These are phyloP conservation scores for Omphaloscelis lunosa DNA, from an alignment of 2,888 invertebrate genomes.

Conservation along the genomic window DNA sequence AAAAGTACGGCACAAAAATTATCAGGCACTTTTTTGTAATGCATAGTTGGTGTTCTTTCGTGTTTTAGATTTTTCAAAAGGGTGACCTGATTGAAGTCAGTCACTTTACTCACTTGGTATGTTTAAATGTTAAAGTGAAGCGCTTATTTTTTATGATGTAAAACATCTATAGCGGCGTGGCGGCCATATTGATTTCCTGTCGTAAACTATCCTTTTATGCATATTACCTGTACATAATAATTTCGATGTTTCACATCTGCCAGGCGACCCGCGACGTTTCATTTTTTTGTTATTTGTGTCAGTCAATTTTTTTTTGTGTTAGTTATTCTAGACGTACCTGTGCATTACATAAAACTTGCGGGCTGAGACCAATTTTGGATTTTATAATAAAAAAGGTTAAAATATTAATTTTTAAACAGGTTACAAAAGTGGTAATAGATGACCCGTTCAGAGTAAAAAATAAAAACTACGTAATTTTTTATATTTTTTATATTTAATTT, in stretches of 20 bases:
- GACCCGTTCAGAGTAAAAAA: not conserved
- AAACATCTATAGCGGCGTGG: too few species aligned
- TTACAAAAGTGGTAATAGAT: not conserved
- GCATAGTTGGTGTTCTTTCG: not conserved
- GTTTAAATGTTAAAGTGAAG: not conserved
- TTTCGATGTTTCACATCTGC: too few species aligned
- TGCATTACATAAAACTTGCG: not conserved
- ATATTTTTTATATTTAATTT: not conserved
- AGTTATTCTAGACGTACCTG: not conserved
- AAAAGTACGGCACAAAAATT: conserved; percentile 45
- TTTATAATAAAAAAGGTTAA: not conserved
- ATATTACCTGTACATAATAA: too few species aligned
- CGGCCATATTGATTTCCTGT: too few species aligned
- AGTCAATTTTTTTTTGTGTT: not conserved
- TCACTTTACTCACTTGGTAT: not conserved
- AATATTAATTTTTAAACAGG: not conserved
- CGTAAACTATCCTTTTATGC: too few species aligned
- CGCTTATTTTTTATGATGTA: too few species aligned
- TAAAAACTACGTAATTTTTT: too few species aligned
- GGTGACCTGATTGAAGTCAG: not conserved
- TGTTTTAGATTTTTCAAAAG: conserved; percentile 3
- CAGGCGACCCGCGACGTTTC: too few species aligned
- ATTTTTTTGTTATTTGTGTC: not conserved
- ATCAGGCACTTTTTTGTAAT: conserved; percentile 27
- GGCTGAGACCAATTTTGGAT: not conserved